Evolutionary conservation across 2,888 invertebrate species (phyloP), one percentile per base, ranked within the genome.

Genomic region (Drosophila formosana): DNA sequence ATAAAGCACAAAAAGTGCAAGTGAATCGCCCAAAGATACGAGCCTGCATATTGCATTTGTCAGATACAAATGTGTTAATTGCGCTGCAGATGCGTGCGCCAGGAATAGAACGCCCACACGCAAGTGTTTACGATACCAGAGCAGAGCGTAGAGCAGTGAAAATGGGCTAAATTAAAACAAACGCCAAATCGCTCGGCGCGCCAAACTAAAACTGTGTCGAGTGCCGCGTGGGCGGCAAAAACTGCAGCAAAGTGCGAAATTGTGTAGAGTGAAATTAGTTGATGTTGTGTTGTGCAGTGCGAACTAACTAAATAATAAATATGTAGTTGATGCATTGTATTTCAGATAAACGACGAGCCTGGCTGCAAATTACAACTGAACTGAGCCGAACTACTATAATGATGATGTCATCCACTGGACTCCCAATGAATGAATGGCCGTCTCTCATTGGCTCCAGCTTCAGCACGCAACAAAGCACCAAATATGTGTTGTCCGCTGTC

Each of bases 91-190:
- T 88, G 89, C 86, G 82, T 88, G 82, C 52, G 70, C 86, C 89
- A 83, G 88, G 89, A 89, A 83, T 89, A 83, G 89, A 89, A 78
- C 88, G 80, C 89, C 83, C 83, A 89, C 83, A 82, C 83, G 86
- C 83, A 82, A 69, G 55, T 63, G 85, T 81, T 84, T 74, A 73
- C 61, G 41, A 39, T 18, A 37, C 62, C 30, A 58, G 41, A 53
- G 26, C 32, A 11, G 26, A 1, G n/a, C 3, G 13, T 8, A 26
- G 28, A 26, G 34, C 23, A 18, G 18, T 7, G 37, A 57, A 58
- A 60, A 61, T 61, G 65, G 52, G 55, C 62, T 52, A 52, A 56
- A 65, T 58, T 56, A 60, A 65, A 66, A 41, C 62, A 63, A 32
- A 58, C 71, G 46, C 65, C 58, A 71, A 68, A 62, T 65, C 46